These are phyloP conservation scores for Cyrtodaria siliqua DNA, from an alignment of 2,888 invertebrate genomes.

Conservation along the genomic window DNA sequence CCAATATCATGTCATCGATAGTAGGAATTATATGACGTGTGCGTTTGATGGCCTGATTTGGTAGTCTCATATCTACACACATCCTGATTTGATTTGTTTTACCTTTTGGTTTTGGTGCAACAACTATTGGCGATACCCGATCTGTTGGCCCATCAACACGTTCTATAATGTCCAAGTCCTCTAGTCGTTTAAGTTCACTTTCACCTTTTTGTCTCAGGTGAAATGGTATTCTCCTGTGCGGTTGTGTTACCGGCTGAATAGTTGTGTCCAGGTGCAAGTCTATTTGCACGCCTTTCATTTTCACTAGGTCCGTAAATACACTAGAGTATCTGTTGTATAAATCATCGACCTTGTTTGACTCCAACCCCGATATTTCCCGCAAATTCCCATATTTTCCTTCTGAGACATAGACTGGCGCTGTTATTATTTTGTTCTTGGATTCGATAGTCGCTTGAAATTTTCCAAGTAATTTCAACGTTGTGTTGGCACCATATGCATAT, in stretches of 20 bases:
- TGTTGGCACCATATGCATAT: constrained; percentile 11
- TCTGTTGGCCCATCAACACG: constrained; percentile 66
- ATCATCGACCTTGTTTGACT: neutral
- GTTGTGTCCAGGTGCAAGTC: constrained; percentile 20
- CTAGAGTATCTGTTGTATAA: constrained; percentile 10
- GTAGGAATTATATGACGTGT: constrained; percentile 56
- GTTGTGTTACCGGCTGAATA: constrained; percentile 42
- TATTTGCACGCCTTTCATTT: constrained; percentile 41
- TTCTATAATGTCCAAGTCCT: constrained; percentile 69
- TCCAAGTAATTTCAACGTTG: constrained; percentile 2
- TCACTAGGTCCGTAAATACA: constrained; percentile 40
- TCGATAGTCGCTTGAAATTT: neutral
- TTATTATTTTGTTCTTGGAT: constrained; percentile 9
- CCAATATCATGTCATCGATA: constrained; percentile 53
- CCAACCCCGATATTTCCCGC: neutral
- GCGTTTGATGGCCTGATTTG: constrained; percentile 36
- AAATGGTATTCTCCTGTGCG: constrained; percentile 61
- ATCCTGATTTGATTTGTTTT: neutral
- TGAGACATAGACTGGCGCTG: too few species aligned
- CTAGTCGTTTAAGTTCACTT: constrained; percentile 55
- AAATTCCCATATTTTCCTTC: too few species aligned
- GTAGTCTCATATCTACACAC: neutral
- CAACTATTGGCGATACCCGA: constrained; percentile 68
- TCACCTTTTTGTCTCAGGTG: constrained; percentile 58
- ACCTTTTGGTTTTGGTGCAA: constrained; percentile 49